Conservation (phyloP, 2,113 vertebrate genomes). For the Meriones unguiculatus region DNA sequence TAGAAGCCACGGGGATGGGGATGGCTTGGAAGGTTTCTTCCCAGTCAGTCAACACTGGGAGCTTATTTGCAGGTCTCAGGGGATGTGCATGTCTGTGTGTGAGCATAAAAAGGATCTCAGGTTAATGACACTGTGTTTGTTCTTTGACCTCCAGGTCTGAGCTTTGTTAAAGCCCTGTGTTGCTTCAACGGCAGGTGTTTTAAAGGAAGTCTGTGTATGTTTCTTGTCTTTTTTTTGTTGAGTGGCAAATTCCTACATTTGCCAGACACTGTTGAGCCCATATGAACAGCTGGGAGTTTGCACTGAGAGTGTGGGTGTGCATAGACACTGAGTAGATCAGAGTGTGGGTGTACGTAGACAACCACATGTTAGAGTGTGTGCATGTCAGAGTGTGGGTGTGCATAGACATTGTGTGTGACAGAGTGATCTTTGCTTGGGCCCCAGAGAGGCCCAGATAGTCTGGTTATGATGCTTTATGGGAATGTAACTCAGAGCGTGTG, state of each 20-base stretch:
- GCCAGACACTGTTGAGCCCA: neutral
- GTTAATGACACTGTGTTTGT: too few relatives aligned
- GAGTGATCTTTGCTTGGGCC: neutral
- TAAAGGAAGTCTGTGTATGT: neutral
- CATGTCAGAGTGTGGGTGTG: neutral
- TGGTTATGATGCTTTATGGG: neutral
- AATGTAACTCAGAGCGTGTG: neutral
- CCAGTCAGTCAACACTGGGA: neutral
- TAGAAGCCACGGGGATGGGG: accelerated
- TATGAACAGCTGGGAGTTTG: neutral
- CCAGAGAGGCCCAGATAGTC: neutral
- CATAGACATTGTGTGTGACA: neutral
- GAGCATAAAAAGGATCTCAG: neutral
- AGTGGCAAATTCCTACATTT: neutral
- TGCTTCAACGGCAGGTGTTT: neutral
- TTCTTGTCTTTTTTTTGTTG: neutral
- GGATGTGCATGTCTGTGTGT: neutral
- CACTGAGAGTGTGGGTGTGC: neutral
- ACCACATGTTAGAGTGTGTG: neutral
- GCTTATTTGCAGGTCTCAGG: neutral
- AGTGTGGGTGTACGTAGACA: neutral
- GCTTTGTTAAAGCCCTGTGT: neutral
- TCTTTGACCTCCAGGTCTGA: neutral
- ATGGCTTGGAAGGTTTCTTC: neutral
- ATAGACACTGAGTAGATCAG: neutral